Evolutionary conservation across 2,113 vertebrate species (phyloP).

Genomic region (Cyphomyrus plagiostoma): DNA sequence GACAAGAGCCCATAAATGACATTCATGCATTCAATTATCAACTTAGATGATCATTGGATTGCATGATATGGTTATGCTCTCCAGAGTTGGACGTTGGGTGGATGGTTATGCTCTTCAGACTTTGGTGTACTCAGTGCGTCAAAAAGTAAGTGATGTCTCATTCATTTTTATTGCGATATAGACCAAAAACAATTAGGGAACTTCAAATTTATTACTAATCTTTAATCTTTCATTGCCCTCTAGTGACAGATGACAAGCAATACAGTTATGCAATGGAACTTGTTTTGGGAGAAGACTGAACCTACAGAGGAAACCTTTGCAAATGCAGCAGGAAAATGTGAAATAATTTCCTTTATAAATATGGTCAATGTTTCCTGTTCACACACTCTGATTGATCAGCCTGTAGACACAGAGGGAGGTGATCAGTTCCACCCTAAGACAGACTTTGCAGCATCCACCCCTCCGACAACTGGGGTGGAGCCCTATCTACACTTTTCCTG

Average conservation of each 20-base stretch:
- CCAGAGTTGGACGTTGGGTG: background rate
- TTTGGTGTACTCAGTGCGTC: background rate
- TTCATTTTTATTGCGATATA: background rate
- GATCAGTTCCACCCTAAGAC: conserved; percentile 82
- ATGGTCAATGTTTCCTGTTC: background rate
- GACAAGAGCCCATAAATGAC: background rate
- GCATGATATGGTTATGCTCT: background rate
- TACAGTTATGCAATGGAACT: background rate
- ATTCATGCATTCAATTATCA: background rate
- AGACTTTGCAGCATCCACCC: conserved; percentile 76
- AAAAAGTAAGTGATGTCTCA: background rate
- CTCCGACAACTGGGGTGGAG: conserved; percentile 86
- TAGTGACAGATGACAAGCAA: background rate
- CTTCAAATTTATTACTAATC: background rate
- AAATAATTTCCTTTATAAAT: background rate
- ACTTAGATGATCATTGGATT: background rate
- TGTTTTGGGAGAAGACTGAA: background rate
- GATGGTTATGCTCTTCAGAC: background rate
- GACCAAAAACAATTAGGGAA: background rate
- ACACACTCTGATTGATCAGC: conserved; percentile 51
- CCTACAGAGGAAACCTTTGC: background rate
- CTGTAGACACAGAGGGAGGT: conserved; percentile 88
- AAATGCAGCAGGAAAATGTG: background rate
- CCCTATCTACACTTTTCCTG: conserved; percentile 87
- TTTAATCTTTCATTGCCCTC: background rate